Conservation (phyloP, 1,140 invertebrate genomes). For the Propsilocerus akamusi region DNA sequence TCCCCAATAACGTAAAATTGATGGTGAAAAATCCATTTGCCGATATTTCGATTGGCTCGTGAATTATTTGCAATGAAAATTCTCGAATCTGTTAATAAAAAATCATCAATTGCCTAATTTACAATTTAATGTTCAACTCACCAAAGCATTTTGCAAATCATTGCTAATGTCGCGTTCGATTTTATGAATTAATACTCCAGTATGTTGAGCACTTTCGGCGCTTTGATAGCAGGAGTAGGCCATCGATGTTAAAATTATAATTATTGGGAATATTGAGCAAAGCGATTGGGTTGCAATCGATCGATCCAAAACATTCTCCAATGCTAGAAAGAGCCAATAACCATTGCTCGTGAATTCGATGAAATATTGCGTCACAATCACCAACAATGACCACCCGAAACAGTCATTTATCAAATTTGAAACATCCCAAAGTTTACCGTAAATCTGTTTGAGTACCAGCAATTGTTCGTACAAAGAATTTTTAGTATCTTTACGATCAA, state of each 20-base stretch:
- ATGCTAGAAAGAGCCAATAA: slow-evolving; percentile 6
- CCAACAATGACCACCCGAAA: slow-evolving; percentile 6
- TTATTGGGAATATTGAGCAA: neutral
- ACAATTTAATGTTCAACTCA: neutral
- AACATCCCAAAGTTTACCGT: neutral
- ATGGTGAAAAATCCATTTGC: slow-evolving; percentile 5
- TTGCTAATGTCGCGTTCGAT: neutral
- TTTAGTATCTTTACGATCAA: neutral
- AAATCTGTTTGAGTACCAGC: slow-evolving; percentile 5
- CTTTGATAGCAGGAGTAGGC: neutral
- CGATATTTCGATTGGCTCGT: slow-evolving; percentile 1
- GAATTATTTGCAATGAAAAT: slow-evolving; percentile 4
- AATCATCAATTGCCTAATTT: neutral
- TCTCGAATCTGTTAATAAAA: neutral
- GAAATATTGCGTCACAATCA: slow-evolving; percentile 4
- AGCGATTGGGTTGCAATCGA: neutral
- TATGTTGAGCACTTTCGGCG: neutral
- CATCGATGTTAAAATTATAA: neutral
- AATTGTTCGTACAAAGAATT: neutral
- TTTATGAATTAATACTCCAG: neutral
- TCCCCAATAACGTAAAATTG: neutral
- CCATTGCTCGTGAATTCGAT: slow-evolving; percentile 2
- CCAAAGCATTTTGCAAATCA: slow-evolving; percentile 1
- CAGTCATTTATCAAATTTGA: slow-evolving; percentile 5
- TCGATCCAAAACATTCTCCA: neutral